phyloP scores from a whole-genome alignment of 1,140 invertebrate genomes.

The Danaus plexippus region DNA sequence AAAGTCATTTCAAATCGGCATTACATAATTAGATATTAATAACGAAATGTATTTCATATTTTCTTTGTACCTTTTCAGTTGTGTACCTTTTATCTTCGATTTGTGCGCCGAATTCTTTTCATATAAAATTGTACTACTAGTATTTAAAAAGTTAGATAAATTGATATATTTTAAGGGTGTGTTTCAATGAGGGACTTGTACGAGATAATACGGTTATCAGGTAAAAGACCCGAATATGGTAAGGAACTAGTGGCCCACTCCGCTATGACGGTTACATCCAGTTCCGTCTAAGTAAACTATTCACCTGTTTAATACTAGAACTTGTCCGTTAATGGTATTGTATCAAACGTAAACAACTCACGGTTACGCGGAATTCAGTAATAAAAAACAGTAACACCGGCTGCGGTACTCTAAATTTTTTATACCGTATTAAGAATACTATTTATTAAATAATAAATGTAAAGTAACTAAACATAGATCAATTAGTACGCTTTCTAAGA shows the following conservation, averaged over 20 bases:
- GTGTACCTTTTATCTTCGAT: too few relatives aligned
- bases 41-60: too few relatives aligned
- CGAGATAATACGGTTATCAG: slow-evolving; percentile 48
- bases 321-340: slow-evolving; percentile 28
- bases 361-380: slow-evolving; percentile 8
- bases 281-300: slow-evolving; percentile 53
- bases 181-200: slow-evolving; percentile 36
- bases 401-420: slow-evolving; percentile 12
- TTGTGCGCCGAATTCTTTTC: too few relatives aligned
- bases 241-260: slow-evolving; percentile 32
- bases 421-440: too few relatives aligned
- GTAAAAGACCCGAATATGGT: slow-evolving; percentile 50
- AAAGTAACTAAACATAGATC: too few relatives aligned
- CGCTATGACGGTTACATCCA: slow-evolving; percentile 39
- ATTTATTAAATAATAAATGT: too few relatives aligned
- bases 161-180: slow-evolving; percentile 14
- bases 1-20: too few relatives aligned
- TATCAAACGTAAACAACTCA: slow-evolving; percentile 33
- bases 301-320: slow-evolving; percentile 54
- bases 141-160: too few relatives aligned
- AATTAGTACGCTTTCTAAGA: too few relatives aligned
- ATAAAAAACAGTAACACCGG: slow-evolving; percentile 14
- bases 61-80: too few relatives aligned
- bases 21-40: too few relatives aligned
- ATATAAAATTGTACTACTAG: too few relatives aligned